Evolutionary conservation across 2,113 vertebrate species (phyloP), one percentile per base, ranked within the genome.

Genomic region (Centropus bengalensis): DNA sequence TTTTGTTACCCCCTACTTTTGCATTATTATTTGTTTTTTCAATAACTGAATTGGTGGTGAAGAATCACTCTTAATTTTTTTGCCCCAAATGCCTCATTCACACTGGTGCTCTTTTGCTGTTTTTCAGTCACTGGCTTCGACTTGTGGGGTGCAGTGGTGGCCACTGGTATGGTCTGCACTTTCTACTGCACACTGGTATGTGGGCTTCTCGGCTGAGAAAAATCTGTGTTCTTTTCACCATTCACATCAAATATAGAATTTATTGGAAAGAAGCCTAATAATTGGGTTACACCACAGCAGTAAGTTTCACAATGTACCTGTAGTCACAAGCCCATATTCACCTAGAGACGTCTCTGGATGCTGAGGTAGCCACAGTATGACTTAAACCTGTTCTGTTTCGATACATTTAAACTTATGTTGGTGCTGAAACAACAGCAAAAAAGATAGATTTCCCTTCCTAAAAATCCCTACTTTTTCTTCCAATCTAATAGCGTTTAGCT

Each of bases 181-280:
- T 99, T 99, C 96, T 99, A 99, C 97, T 99, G 99, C 87, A 98
- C 99, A 3, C 49, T 99, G 98, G 99, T 99, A 98, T 0, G 98
- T 94, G n/a, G 84, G 52, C 30, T 23, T 21, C 27, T 78, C 2
- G 10, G 64, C 62, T 88, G 44, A 77, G 55, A 81, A 60, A 51
- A 74, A 19, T 14, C n/a, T 47, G 21, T n/a, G 10, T 68, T 71
- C 38, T 32, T 67, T 66, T 89, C 59, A 78, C 36, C 14, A 30
- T 21, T 84, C 11, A 23, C 60, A 75, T 68, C 6, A 79, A 90
- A 76, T 17, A 19, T 0, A 8, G 47, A 68, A 60, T 70, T 70
- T 67, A n/a, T 78, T 40, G 8, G 49, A 55, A 67, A 81, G 28
- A 20, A 60, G 28, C 21, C 70, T 62, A 56, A 59, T 56, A 94